phyloP scores from a whole-genome alignment of 2,888 invertebrate genomes.

The Chouioia cunea region DNA sequence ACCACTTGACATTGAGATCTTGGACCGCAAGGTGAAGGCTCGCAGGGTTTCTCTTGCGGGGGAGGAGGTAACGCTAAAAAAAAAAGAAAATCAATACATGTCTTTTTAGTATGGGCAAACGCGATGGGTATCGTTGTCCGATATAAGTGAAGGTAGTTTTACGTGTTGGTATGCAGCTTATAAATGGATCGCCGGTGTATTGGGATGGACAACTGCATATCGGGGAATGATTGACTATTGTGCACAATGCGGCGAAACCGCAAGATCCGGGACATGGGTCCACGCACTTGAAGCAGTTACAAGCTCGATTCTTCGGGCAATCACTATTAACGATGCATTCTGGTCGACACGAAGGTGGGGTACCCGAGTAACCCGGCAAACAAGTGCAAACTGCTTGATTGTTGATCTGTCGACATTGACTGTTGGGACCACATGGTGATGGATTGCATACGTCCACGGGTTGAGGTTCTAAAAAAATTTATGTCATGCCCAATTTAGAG shows the following conservation, averaged over 20 bases:
- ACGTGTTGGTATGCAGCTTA: conserved; percentile 72
- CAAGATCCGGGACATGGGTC: conserved; percentile 87
- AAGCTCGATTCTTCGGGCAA: conserved; percentile 81
- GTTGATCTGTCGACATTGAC: conserved; percentile 69
- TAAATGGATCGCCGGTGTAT: conserved; percentile 85
- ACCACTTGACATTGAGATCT: conserved; percentile 73
- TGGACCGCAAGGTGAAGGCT: conserved; percentile 76
- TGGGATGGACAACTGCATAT: conserved; percentile 83
- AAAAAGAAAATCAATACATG: conserved; percentile 40
- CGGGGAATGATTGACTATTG: conserved; percentile 86
- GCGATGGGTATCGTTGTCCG: conserved; percentile 12
- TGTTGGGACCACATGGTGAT: conserved; percentile 74
- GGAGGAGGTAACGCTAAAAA: conserved; percentile 59
- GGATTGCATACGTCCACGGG: conserved; percentile 71
- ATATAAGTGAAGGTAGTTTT: conserved; percentile 55
- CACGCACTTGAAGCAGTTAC: conserved; percentile 83
- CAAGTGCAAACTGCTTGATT: conserved; percentile 71
- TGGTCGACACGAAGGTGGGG: conserved; percentile 80
- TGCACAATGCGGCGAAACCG: conserved; percentile 82
- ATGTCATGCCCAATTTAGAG: conserved; percentile 29
- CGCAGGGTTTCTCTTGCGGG: conserved; percentile 70
- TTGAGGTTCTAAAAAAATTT: conserved; percentile 61
- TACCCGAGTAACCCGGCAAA: conserved; percentile 79
- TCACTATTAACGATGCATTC: conserved; percentile 88
- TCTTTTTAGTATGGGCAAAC: no score